Base-by-base conservation (phyloP, 2,797 vertebrate genomes). In the Poliocrania exsul region DNA sequence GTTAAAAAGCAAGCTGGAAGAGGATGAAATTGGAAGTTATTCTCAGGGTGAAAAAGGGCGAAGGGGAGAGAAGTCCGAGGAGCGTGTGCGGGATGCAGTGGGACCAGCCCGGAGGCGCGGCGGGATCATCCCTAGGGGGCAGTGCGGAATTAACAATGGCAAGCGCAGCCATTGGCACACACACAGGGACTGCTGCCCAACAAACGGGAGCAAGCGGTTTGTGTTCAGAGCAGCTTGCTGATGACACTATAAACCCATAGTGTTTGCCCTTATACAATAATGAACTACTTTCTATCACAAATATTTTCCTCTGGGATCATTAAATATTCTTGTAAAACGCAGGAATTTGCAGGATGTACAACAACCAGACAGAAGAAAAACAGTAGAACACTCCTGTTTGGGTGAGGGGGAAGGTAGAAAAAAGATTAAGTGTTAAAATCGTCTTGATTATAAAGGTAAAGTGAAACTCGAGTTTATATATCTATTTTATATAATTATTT, bases 111-210 rank as follows among this genome's bases (percentile, higher is more conserved):
- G 25, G n/a, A 10, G 35, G 40, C 25, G 42, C 33, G 62, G 17
- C 62, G 2, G 37, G 57, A 17, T 66, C 83, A 17, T 66, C 83
- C 97, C 97, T 98, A 97, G 98, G 95, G 97, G 97, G 97, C 97
- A 98, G 93, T 93, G 89, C 95, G 74, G 81, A 96, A 94, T 97
- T 96, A 95, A 73, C 97, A 83, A 97, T 96, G 77, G 78, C 94
- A 87, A 91, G 84, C 46, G 74, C 92, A 70, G 88, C 81, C 91
- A 8, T 91, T 50, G 95, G 87, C 96, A 89, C 97, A 54, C 38
- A 92, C 77, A 16, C 56, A 1, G 85, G 60, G 47, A 86, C 96
- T 21, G 89, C 90, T 70, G 56, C 42, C 72, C 93, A 74, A 74
- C 31, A 46, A 92, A 29, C 54, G 53, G 23, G 35, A 91, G 93